These are phyloP conservation scores for Apeira syringaria DNA, from an alignment of 2,888 invertebrate genomes.

Conservation along the genomic window DNA sequence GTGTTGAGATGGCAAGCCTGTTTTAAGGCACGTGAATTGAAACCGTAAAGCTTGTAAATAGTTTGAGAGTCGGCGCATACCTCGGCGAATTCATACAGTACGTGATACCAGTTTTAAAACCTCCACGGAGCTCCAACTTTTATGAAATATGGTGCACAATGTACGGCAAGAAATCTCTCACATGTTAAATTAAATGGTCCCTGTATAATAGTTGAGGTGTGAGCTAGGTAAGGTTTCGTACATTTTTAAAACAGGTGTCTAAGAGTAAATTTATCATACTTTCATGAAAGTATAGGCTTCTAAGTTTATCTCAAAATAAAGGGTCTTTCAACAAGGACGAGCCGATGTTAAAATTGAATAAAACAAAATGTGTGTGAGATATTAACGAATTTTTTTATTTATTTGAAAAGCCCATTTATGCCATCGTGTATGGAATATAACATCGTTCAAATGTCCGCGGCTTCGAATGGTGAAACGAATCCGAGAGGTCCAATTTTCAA, in stretches of 20 bases:
- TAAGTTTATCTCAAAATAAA: too few species aligned
- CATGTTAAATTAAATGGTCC: conserved; percentile 21
- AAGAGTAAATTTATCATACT: background rate
- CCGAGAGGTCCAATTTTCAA: too few species aligned
- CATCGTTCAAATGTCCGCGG: too few species aligned
- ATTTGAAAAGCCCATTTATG: too few species aligned
- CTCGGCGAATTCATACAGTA: conserved; percentile 54
- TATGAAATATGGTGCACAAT: conserved; percentile 29
- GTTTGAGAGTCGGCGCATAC: conserved; percentile 41
- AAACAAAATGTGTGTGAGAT: too few species aligned
- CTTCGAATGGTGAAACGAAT: too few species aligned
- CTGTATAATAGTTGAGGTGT: conserved; percentile 16
- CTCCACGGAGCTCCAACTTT: conserved; percentile 28
- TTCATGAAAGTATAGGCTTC: too few species aligned
- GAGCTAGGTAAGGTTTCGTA: conserved; percentile 6
- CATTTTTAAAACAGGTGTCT: background rate
- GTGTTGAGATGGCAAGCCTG: conserved; percentile 14
- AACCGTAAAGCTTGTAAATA: conserved; percentile 55
- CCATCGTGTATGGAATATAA: too few species aligned
- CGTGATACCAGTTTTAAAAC: conserved; percentile 48
- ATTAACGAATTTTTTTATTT: too few species aligned
- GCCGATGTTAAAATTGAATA: too few species aligned
- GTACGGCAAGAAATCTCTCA: conserved; percentile 22
- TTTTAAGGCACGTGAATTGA: conserved; percentile 40
- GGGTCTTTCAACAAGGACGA: too few species aligned